Evolutionary conservation across 1,140 invertebrate species (phyloP).

Genomic region (Agrypnia vestita): DNA sequence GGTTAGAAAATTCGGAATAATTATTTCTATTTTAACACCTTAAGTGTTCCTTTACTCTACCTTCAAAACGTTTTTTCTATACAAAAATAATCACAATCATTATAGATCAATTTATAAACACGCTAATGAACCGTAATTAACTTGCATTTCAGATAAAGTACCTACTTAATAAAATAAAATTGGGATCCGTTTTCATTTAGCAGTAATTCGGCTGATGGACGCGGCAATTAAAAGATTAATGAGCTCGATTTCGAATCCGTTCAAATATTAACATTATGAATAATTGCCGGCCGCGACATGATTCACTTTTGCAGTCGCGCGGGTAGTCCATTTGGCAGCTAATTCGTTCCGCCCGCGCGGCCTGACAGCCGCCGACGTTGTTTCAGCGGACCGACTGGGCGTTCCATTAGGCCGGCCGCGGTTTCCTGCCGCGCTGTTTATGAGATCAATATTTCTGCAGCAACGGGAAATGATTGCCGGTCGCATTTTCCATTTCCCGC

Average conservation of each 20-base stretch:
- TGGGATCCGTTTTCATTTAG: no score
- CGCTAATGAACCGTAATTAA: no score
- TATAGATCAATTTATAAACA: no score
- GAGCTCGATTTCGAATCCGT: constrained; percentile 4
- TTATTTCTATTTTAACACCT: no score
- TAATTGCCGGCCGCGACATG: not conserved
- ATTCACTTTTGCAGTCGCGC: not conserved
- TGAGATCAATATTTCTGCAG: constrained; percentile 45
- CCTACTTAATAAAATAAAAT: no score
- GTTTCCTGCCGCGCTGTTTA: constrained; percentile 41
- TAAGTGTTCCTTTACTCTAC: no score
- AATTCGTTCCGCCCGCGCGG: constrained; percentile 24
- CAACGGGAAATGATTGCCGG: constrained; percentile 40
- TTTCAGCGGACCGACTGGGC: constrained; percentile 27
- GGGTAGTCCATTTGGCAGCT: constrained; percentile 40
- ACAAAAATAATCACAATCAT: no score
- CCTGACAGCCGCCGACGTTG: constrained; percentile 18
- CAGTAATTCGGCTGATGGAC: not conserved
- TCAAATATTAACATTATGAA: constrained; percentile 29
- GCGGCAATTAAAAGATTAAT: constrained; percentile 12
- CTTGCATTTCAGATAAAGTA: no score
- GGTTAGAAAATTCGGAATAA: no score
- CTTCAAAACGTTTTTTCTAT: no score
- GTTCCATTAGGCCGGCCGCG: constrained; percentile 32
- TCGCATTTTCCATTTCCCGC: constrained; percentile 31